Evolutionary conservation across 2,888 invertebrate genomes (phyloP), one percentile per base, ranked within the genome.

Genomic region (Philereme transversata): DNA sequence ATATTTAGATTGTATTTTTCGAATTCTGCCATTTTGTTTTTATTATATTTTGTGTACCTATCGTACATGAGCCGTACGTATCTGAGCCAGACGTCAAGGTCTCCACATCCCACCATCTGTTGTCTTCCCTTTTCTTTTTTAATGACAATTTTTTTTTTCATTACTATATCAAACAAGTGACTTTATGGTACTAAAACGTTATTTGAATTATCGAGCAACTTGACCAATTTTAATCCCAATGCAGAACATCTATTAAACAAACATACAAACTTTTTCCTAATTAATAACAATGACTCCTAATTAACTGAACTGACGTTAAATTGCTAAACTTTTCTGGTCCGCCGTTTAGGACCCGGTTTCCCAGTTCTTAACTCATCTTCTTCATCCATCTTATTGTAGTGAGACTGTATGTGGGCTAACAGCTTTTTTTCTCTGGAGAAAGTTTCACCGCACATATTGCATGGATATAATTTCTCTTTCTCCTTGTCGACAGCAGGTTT

Each of bases 381-480:
- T 61, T 86, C 84, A 10, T 91, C 89, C 83, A 88, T 84, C 71
- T 84, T 79, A n/a, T 71, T 76, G 64, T 87, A 90, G 76, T 92
- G 92, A 0, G 84, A 83, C 40, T 91, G 86, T 64, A 92, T 88
- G 62, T 93, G 93, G 2, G 86, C 55, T 4, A 90, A 66, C 33
- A 92, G 67, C 70, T 92, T 92, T 74, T 91, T 90, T 68, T 92
- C 92, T 34, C 90, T 82, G 1, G 84, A 75, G 69, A 93, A 93
- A 7, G 56, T 69, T 48, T 87, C 84, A 51, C 77, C 76, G 56
- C 93, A 93, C 82, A 93, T 86, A 61, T 87, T 87, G 73, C 93
- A 93, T 0, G 77, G 55, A 68, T 92, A 91, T 22, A 22, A 2
- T 54, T 75, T 79, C 1, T 78, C 78, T 51, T 77, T 77, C 0